Conservation (phyloP, 2,888 invertebrate species). For the Celastrina argiolus region DNA sequence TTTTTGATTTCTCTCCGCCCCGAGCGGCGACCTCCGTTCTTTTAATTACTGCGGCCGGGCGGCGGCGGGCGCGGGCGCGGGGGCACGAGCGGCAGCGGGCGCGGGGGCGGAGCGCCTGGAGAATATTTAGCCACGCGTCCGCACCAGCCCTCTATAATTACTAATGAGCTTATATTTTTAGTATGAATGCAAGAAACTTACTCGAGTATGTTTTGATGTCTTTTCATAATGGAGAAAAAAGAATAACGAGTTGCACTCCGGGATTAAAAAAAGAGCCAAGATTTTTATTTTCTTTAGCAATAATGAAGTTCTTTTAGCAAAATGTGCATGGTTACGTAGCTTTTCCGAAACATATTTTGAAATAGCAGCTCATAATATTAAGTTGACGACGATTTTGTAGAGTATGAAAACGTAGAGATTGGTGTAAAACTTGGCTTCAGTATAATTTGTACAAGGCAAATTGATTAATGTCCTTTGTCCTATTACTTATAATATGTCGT, state of each 20-base stretch:
- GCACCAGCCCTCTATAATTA: slow-evolving; percentile 64
- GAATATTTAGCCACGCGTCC: slow-evolving; percentile 71
- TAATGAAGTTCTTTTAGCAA: slow-evolving; percentile 7
- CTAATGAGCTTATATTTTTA: slow-evolving; percentile 64
- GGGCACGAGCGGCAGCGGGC: slow-evolving; percentile 32
- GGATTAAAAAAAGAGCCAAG: slow-evolving; percentile 9
- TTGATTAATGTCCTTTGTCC: no score
- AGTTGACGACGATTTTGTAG: not conserved
- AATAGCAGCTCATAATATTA: not conserved
- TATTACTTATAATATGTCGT: no score
- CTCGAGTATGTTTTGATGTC: slow-evolving; percentile 20
- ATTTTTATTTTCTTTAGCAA: slow-evolving; percentile 8
- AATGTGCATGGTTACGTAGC: not conserved
- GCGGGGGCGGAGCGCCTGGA: slow-evolving; percentile 48
- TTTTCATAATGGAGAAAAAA: slow-evolving; percentile 20
- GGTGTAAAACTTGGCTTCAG: no score
- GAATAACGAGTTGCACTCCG: slow-evolving; percentile 21
- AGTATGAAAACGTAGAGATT: not conserved
- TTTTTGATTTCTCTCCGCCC: slow-evolving; percentile 62
- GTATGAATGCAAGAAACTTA: slow-evolving; percentile 24
- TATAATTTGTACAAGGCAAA: no score
- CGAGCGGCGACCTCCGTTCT: slow-evolving; percentile 50
- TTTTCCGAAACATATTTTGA: not conserved
- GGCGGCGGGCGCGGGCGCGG: slow-evolving; percentile 37
- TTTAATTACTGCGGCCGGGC: slow-evolving; percentile 64